Evolutionary conservation across 1,140 invertebrate species (phyloP), one percentile per base, ranked within the genome.

Genomic region (Drosophila azteca): DNA sequence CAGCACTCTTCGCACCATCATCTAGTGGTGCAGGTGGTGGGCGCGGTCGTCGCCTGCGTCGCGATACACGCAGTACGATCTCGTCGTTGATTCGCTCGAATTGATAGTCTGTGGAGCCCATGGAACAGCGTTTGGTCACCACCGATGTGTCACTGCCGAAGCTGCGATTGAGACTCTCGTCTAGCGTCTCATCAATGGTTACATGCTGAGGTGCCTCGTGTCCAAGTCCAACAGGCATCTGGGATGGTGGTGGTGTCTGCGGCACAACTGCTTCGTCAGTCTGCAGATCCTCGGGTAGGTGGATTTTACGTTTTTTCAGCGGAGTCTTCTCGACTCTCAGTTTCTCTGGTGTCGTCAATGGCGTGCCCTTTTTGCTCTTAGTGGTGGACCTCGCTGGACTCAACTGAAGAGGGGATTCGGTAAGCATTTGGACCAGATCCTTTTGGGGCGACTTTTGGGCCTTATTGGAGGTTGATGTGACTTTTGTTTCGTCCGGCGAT

Each of bases 71-170:
- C 15, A 87, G 26, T 1, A 87, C 65, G 6, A 74, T 68, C 53
- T 84, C 78, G 48, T 71, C 77, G 31, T 85, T 78, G 11, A 88
- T 61, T n/a, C 71, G 72, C 55, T 91, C 90, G 17, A 82, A 91
- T 50, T 83, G 82, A 67, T 91, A 91, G 41, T 91, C 79, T 6
- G 74, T 85, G 6, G 77, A 49, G n/a, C 90, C 90, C 6, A 91
- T 49, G 0, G 90, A 88, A n/a, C 84, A 78, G 11, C 79, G 85
- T 41, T 91, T 91, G n/a, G 77, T 89, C 3, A 85, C 54, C 26
- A 39, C 55, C 15, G 70, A 68, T n/a, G 46, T 8, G 3, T 78
- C 57, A 7, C 44, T 62, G 35, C 39, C 48, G 0, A 41, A 22
- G 29, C 24, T 60, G 2, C 24, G 29, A 6, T 13, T 45, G 11